Conservation (phyloP, 2,113 vertebrate genomes). For the Theristicus caerulescens region DNA sequence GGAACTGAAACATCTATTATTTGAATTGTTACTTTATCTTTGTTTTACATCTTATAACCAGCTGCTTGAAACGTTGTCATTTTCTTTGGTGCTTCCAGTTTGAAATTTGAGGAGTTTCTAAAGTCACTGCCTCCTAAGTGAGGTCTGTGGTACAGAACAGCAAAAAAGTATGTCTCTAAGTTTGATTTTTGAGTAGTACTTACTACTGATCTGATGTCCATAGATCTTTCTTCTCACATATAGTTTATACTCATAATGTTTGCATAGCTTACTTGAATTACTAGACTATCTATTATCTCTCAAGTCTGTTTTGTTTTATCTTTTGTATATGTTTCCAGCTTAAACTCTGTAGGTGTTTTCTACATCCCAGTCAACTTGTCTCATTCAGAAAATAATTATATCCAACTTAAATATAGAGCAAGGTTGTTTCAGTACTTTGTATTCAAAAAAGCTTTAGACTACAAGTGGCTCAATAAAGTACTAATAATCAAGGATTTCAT, state of each 20-base stretch:
- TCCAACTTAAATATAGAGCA: not conserved
- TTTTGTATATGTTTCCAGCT: not conserved
- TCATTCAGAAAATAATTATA: not conserved
- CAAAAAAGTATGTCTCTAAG: not conserved
- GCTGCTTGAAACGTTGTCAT: not conserved
- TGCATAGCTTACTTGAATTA: not conserved
- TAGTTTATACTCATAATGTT: not conserved
- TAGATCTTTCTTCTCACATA: not conserved
- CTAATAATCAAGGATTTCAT: conserved; percentile 25
- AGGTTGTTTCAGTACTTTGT: not conserved
- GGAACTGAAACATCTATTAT: not conserved
- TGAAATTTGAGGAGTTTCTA: not conserved
- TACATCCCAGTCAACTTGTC: not conserved
- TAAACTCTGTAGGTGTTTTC: not conserved
- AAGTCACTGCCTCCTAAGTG: not conserved
- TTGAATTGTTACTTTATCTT: not conserved
- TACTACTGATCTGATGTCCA: not conserved
- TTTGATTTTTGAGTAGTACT: not conserved
- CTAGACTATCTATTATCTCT: not conserved
- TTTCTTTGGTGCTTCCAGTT: not conserved
- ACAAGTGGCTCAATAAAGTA: not conserved
- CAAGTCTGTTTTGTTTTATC: not conserved
- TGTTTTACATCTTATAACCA: not conserved
- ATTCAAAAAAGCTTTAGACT: not conserved
- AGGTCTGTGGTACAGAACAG: not conserved